Conservation (phyloP, 2,113 vertebrate genomes). For the Microtus richardsoni region DNA sequence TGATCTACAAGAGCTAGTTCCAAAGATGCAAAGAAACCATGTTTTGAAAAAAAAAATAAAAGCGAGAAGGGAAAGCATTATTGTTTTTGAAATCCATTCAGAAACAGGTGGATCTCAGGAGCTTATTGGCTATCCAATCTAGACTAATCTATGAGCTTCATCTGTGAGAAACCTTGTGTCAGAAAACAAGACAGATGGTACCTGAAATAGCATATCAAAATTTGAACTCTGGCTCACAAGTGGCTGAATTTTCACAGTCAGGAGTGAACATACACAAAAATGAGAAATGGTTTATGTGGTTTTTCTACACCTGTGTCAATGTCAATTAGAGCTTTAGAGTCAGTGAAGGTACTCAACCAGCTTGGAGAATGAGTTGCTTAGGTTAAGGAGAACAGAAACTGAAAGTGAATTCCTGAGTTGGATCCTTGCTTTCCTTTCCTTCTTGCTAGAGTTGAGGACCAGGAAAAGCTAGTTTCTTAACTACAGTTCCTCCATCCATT, state of each 20-base stretch:
- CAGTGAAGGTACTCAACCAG: background rate
- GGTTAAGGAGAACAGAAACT: background rate
- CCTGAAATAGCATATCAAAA: background rate
- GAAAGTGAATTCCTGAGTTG: background rate
- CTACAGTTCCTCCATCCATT: background rate
- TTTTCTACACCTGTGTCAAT: background rate
- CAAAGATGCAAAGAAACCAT: too few species aligned
- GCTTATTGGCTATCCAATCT: accelerated
- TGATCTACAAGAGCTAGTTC: too few species aligned
- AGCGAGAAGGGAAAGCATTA: too few species aligned
- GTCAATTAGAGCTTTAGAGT: background rate
- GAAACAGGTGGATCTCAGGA: background rate
- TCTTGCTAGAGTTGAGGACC: background rate
- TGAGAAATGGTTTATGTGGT: background rate
- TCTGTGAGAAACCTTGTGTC: background rate
- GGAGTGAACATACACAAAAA: background rate
- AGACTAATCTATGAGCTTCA: background rate
- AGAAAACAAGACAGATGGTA: background rate
- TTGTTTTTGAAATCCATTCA: background rate
- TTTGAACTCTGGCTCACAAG: background rate
- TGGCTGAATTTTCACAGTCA: background rate
- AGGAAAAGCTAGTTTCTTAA: background rate
- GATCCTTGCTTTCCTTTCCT: background rate
- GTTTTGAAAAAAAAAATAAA: too few species aligned
- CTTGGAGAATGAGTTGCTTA: background rate